These are phyloP conservation scores for Drosophila watanabei DNA, from an alignment of 1,140 invertebrate species.

Conservation along the genomic window DNA sequence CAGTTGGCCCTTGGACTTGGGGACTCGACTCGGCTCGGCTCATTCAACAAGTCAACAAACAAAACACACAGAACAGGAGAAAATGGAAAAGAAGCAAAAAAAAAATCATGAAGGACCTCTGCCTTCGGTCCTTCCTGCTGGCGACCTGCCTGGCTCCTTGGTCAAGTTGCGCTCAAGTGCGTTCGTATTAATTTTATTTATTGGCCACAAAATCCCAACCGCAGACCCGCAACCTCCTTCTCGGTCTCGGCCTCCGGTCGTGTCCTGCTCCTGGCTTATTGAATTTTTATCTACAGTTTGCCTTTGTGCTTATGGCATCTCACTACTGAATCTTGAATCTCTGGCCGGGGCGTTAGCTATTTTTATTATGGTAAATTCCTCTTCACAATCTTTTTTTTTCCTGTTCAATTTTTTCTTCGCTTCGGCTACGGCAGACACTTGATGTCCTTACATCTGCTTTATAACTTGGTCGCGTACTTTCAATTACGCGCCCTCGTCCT, in stretches of 20 bases:
- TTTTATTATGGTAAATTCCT: slow-evolving; percentile 72
- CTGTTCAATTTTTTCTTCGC: slow-evolving; percentile 21
- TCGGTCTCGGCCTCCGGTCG: slow-evolving; percentile 36
- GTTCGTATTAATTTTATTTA: slow-evolving; percentile 83
- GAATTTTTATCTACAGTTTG: slow-evolving; percentile 80
- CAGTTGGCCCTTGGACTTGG: slow-evolving; percentile 51
- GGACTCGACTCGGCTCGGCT: slow-evolving; percentile 22
- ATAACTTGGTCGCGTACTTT: slow-evolving; percentile 72
- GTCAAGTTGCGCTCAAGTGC: slow-evolving; percentile 74
- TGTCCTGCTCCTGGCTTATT: slow-evolving; percentile 67
- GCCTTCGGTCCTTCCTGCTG: slow-evolving; percentile 9
- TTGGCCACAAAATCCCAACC: slow-evolving; percentile 66
- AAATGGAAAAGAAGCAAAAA: slow-evolving; percentile 40
- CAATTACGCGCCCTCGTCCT: slow-evolving; percentile 59
- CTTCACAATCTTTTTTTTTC: slow-evolving; percentile 27
- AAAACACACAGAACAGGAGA: slow-evolving; percentile 52
- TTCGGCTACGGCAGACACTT: slow-evolving; percentile 40
- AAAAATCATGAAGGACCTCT: slow-evolving; percentile 19
- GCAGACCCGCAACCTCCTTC: slow-evolving; percentile 13
- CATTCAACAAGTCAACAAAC: slow-evolving; percentile 81
- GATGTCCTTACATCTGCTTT: slow-evolving; percentile 76
- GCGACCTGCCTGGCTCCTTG: slow-evolving; percentile 33
- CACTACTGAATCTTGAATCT: slow-evolving; percentile 53
- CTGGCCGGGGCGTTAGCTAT: slow-evolving; percentile 50
- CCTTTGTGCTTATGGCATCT: slow-evolving; percentile 70